Conservation (phyloP, 2,797 vertebrate species). For the Nyctibius grandis region DNA sequence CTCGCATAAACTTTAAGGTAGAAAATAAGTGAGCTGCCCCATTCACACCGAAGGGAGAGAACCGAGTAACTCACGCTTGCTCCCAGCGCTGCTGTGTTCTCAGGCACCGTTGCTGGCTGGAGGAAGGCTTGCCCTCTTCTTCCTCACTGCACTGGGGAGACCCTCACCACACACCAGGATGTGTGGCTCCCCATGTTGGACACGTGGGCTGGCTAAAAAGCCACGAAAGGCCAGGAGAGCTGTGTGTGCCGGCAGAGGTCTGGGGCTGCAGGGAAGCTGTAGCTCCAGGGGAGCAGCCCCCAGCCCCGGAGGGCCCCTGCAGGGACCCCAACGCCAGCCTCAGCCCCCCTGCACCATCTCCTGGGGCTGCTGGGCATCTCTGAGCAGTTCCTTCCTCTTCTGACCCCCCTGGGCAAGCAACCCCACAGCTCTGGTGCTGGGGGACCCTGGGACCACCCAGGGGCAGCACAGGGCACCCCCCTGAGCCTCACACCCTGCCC, state of each 20-base stretch:
- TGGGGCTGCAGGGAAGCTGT: not conserved
- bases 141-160: not conserved
- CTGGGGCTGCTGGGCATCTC: not conserved
- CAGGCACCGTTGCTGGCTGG: accelerated
- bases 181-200: not conserved
- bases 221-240: not conserved
- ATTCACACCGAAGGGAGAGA: not conserved
- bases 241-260: not conserved
- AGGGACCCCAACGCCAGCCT: not conserved
- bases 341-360: too few species aligned
- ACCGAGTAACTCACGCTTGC: not conserved
- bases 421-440: not conserved
- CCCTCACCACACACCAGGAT: accelerated
- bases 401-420: not conserved
- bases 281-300: not conserved
- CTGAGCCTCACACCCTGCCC: not conserved
- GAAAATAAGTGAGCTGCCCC: not conserved
- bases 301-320: not conserved
- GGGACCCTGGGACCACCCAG: not conserved
- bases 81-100: not conserved
- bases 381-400: accelerated
- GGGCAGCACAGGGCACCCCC: not conserved
- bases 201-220: not conserved
- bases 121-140: not conserved
- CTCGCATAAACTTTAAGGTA: not conserved